Evolutionary conservation across 1,140 invertebrate genomes (phyloP).

Genomic region (Potamilus streckersoni): DNA sequence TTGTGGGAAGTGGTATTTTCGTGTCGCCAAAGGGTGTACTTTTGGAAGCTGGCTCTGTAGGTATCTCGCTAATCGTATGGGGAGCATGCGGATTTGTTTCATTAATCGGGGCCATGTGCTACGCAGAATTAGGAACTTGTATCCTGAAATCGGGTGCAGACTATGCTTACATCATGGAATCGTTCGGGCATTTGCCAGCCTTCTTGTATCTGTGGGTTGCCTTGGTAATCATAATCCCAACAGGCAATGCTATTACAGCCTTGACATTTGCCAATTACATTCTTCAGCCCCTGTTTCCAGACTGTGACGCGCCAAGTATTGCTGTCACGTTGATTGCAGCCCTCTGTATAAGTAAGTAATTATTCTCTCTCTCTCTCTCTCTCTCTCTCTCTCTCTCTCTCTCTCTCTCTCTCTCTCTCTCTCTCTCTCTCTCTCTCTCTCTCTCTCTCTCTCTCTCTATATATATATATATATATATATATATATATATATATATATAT

Average conservation of each 20-base stretch:
- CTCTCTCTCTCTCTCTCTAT: no score
- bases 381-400: no score
- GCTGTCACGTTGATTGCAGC: slow-evolving; percentile 58
- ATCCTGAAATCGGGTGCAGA: slow-evolving; percentile 98
- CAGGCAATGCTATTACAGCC: slow-evolving; percentile 96
- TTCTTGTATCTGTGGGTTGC: slow-evolving; percentile 96
- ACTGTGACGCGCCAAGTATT: slow-evolving; percentile 51
- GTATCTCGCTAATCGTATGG: slow-evolving; percentile 92
- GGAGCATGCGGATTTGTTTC: slow-evolving; percentile 79
- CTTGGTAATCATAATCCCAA: slow-evolving; percentile 77
- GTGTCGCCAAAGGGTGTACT: slow-evolving; percentile 94
- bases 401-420: no score
- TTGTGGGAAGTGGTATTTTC: slow-evolving; percentile 89
- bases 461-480: no score
- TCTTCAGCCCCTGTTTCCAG: slow-evolving; percentile 86
- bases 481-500: no score
- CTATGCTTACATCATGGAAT: slow-evolving; percentile 95
- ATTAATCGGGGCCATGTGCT: slow-evolving; percentile 88
- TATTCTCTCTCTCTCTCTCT: no score
- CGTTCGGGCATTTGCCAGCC: slow-evolving; percentile 87
- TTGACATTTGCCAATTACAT: slow-evolving; percentile 97
- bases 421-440: no score
- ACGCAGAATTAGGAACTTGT: slow-evolving; percentile 94
- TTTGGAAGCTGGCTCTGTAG: slow-evolving; percentile 84
- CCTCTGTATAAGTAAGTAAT: slow-evolving; percentile 63